phyloP scores from a whole-genome alignment of 2,113 vertebrate genomes.

The Pongo pygmaeus region DNA sequence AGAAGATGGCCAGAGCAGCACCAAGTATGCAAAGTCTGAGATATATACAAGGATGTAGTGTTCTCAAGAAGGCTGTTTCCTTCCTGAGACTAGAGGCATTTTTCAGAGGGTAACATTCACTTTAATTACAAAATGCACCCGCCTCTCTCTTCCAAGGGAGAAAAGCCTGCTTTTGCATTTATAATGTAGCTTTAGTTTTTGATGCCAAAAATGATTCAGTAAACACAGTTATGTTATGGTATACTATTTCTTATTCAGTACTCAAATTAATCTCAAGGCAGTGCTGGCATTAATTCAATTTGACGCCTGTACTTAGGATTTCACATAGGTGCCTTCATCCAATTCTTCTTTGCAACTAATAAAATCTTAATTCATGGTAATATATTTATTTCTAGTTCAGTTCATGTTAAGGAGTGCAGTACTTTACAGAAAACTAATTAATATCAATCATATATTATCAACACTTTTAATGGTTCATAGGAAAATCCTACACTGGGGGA shows the following conservation, averaged over 20 bases:
- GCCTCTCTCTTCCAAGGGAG: conserved; percentile 75
- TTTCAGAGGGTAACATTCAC: conserved; percentile 75
- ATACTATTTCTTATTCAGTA: conserved; percentile 83
- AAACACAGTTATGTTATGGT: conserved; percentile 83
- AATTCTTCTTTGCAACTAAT: conserved; percentile 81
- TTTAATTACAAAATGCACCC: conserved; percentile 81
- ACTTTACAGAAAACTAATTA: conserved; percentile 84
- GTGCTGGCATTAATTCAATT: conserved; percentile 83
- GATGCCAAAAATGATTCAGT: conserved; percentile 83
- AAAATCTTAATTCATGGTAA: conserved; percentile 86
- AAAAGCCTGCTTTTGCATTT: conserved; percentile 80
- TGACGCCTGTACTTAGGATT: conserved; percentile 81
- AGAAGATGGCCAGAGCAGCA: conserved; percentile 11
- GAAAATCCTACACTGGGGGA: conserved; percentile 55
- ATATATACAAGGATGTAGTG: not conserved
- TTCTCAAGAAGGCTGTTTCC: conserved; percentile 38
- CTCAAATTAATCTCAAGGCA: conserved; percentile 86
- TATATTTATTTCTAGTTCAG: conserved; percentile 86
- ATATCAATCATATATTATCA: conserved; percentile 84
- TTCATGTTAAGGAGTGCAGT: conserved; percentile 81
- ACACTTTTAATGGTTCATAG: conserved; percentile 69
- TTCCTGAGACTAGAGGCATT: conserved; percentile 64
- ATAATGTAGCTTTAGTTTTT: conserved; percentile 81
- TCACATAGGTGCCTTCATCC: conserved; percentile 82
- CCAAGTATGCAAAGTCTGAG: not conserved